Evolutionary conservation across 2,888 invertebrate genomes (phyloP), one percentile per base, ranked within the genome.

Genomic region (Dasypolia templi): DNA sequence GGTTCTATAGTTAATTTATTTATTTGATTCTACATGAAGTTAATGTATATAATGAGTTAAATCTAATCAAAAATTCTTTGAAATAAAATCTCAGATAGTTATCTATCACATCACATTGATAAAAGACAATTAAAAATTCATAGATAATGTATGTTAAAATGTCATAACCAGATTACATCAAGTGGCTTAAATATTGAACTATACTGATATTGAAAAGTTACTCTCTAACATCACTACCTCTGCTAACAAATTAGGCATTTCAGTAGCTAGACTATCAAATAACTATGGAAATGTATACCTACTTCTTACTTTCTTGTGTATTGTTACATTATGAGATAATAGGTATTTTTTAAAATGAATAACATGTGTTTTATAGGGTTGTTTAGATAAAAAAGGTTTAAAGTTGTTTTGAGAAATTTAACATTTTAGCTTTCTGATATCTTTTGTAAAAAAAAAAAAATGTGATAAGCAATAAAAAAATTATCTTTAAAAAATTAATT

Each of bases 41-140:
- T 46, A 51, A 51, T 64, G 26, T 44, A 26, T 26, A 14, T 39
- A n/a, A 26, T 53, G 46, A 19, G 44, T 44, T 35, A 12, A 63
- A 19, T 81, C 2, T 67, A 56, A 81, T 56, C 26, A 6, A 67
- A 46, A 56, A 56, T 68, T 46, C 3, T 1, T 76, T 39, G 44
- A 62, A 81, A 44, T 61, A 0, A 46, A 46, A 77, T 68, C 77
- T 77, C 22, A 51, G 61, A 82, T 77, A 6, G 12, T 56, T 76
- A 78, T 67, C 78, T 62, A 39, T 61, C 9, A 56, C 46, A 26
- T 62, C 22, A 55, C 6, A 68, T 49, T 77, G 62, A 81, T 76
- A 66, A 66, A 53, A 61, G 26, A 12, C 53, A 46, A 26, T 51
- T 64, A 26, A 55, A 44, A 59, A n/a, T 44, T 53, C 4, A 46